Conservation (phyloP, 2,888 invertebrate genomes). For the Volucella bombylans region DNA sequence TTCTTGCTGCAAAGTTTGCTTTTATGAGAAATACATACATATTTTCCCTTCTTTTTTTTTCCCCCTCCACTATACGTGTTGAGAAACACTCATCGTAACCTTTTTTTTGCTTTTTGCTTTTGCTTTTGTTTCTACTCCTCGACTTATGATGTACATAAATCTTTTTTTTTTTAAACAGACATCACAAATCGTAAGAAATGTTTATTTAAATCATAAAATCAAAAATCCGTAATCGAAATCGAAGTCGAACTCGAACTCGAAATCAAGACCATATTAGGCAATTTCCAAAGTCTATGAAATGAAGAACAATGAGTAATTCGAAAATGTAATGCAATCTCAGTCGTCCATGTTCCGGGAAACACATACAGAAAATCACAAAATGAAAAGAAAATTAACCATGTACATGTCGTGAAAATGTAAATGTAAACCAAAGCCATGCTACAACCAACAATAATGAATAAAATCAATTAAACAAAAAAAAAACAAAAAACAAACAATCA, state of each 20-base stretch:
- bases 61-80: not conserved
- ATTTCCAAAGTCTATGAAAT: no score
- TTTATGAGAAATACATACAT: no score
- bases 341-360: slow-evolving; percentile 18
- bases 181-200: not conserved
- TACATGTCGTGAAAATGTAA: slow-evolving; percentile 57
- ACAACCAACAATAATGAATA: no score
- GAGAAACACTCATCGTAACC: not conserved
- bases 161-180: slow-evolving; percentile 16
- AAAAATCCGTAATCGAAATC: slow-evolving; percentile 1
- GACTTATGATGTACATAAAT: not conserved
- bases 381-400: not conserved
- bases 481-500: slow-evolving; percentile 11
- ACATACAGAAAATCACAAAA: not conserved
- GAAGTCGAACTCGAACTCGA: not conserved
- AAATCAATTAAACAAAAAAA: slow-evolving; percentile 13
- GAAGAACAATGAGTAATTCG: no score
- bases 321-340: no score
- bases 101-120: slow-evolving; percentile 36
- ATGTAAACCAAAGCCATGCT: slow-evolving; percentile 34
- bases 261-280: slow-evolving; percentile 5
- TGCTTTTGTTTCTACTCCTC: no score
- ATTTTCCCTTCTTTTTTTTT: not conserved
- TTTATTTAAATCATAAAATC: not conserved
- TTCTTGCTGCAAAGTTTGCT: no score